Base-by-base conservation (phyloP, 2,888 invertebrate species). In the Adela reaumurella region DNA sequence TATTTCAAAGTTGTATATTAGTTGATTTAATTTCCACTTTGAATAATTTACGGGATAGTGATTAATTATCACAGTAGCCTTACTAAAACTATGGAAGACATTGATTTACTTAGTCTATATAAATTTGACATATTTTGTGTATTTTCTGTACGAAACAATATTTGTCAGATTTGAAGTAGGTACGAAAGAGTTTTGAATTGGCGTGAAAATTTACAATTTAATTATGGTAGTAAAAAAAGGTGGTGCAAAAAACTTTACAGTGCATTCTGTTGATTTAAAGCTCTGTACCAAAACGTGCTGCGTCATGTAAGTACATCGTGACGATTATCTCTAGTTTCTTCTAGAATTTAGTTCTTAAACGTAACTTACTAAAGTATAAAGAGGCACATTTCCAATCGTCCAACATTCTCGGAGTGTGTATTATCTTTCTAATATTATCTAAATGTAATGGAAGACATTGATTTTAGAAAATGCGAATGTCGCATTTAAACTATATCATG, bases 241-340 rank as follows among this genome's bases (percentile, higher is more conserved):
- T 8, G 24, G 35, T 35, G 35, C 35, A 35, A 35, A 35, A 35
- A 4, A 35, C 14, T 14, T 67, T 74, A 76, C 76, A 77, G 77
- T 78, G 77, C 76, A 66, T 16, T 46, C 24, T 10, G 47, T 35
- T n/a, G 35, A 3, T 35, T 35, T 78, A 78, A 78, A 78, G 78
- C 78, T 78, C 74, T 73, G 70, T 78, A 78, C 78, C 78, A 78
- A 77, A 78, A 76, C 71, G 70, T 65, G 68, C 56, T 55, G 58
- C 35, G 35, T 35, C 35, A 11, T 14, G 35, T 35, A 35, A 3
- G 8, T 35, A 35, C 35, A 35, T 14, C 35, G n/a, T 35, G 35
- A 35, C 35, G 35, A 35, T 35, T 14, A 35, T 14, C 3, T 35
- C 35, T 3, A 35, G 35, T 35, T 8, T 8, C 14, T 35, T 35